Percentiles rank a stretch among this genome's conserved stretches.
Conservation (phyloP, 2,113 vertebrate genomes). For the Pelobates fuscus region DNA sequence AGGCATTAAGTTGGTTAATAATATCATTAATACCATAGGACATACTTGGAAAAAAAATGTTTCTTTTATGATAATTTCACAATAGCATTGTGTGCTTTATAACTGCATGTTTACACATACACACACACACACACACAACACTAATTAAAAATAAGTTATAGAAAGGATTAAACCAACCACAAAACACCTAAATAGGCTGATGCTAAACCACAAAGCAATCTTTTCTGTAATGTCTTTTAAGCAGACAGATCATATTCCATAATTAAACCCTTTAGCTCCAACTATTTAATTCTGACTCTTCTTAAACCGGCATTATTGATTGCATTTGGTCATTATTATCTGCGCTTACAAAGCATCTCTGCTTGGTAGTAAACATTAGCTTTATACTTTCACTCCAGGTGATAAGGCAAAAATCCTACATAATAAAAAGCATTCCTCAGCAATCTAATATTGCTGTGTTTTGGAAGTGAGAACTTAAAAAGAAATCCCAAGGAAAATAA, state of each 20-base stretch:
- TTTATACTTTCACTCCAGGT: slow-evolving; percentile 3
- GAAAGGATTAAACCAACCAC: background rate
- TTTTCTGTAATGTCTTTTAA: slow-evolving; percentile 36
- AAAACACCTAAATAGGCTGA: background rate
- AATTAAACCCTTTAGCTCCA: slow-evolving; percentile 32
- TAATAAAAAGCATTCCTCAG: slow-evolving; percentile 2
- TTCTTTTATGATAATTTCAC: too few relatives aligned
- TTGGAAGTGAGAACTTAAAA: background rate
- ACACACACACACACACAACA: too few relatives aligned
- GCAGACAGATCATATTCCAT: slow-evolving; percentile 36
- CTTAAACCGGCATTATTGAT: slow-evolving; percentile 29
- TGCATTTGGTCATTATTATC: slow-evolving; percentile 32
- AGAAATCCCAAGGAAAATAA: background rate
- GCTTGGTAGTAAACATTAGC: slow-evolving; percentile 5
- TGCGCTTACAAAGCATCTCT: slow-evolving; percentile 9
- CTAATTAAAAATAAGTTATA: too few relatives aligned
- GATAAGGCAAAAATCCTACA: background rate
- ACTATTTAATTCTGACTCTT: slow-evolving; percentile 27
- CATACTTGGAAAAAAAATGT: too few relatives aligned
- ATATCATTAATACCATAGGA: too few relatives aligned
- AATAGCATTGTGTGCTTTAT: too few relatives aligned
- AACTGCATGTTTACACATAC: too few relatives aligned
- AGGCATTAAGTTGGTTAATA: too few relatives aligned
- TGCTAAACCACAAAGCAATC: background rate
- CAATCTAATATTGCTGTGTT: background rate